phyloP scores from a whole-genome alignment of 2,113 vertebrate species.

The Tonatia bakeri region DNA sequence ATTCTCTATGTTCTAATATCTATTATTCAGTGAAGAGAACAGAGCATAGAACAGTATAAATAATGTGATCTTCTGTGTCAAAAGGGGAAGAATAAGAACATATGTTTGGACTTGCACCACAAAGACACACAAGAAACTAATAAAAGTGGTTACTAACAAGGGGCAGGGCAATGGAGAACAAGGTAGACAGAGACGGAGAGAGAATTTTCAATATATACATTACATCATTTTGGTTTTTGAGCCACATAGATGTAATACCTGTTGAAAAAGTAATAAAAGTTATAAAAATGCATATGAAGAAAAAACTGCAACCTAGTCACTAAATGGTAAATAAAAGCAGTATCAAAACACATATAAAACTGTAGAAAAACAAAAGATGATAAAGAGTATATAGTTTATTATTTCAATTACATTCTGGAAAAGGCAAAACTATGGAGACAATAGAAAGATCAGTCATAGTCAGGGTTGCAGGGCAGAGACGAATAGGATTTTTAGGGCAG shows the following conservation, averaged over 20 bases:
- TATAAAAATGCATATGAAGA: not conserved
- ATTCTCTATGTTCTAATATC: not conserved
- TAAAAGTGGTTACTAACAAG: not conserved
- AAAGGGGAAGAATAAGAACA: not conserved
- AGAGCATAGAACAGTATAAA: not conserved
- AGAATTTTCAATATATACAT: not conserved
- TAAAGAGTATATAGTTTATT: not conserved
- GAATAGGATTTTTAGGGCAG: not conserved
- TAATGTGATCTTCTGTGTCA: not conserved
- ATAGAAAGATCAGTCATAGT: not conserved
- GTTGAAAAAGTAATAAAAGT: not conserved
- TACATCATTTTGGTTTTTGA: not conserved
- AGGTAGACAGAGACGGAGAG: not conserved
- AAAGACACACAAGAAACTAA: not conserved
- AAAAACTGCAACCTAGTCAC: not conserved
- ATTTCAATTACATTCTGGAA: not conserved
- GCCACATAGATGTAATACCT: not conserved
- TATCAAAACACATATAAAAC: not conserved
- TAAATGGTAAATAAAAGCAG: not conserved
- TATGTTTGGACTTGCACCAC: not conserved
- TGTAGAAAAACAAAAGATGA: not conserved
- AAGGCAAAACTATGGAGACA: not conserved
- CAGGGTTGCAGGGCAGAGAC: not conserved
- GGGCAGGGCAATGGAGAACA: not conserved
- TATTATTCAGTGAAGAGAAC: not conserved